Percentiles rank a stretch among this genome's conserved stretches.
Evolutionary conservation across 2,797 vertebrate genomes (phyloP).

Genomic region (Erethizon dorsatum): DNA sequence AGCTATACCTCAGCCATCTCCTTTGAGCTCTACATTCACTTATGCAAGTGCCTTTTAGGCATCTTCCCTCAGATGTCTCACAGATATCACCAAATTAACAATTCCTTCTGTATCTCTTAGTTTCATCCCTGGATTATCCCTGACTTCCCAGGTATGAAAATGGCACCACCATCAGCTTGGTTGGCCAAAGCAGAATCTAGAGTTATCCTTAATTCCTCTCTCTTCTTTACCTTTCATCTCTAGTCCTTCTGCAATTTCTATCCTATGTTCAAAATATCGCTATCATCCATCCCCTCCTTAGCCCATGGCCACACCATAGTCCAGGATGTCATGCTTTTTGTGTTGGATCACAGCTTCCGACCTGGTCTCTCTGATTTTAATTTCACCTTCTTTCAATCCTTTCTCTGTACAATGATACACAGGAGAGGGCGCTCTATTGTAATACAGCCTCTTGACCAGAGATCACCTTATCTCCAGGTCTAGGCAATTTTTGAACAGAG

Average conservation of each 20-base stretch:
- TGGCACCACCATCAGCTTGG: not conserved
- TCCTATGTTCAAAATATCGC: not conserved
- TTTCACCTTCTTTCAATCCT: not conserved
- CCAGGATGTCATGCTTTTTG: not conserved
- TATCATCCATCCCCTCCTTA: not conserved
- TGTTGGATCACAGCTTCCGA: not conserved
- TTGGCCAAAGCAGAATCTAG: not conserved
- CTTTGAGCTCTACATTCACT: not conserved
- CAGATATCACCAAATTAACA: not conserved
- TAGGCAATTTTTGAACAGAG: not conserved
- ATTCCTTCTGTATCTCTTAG: not conserved
- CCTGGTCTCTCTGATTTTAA: not conserved
- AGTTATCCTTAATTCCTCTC: not conserved
- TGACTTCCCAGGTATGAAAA: not conserved
- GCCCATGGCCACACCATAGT: too few relatives aligned
- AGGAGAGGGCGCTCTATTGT: not conserved
- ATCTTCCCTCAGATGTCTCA: not conserved
- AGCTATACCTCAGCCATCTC: not conserved
- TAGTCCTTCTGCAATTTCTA: not conserved
- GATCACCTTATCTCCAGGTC: not conserved
- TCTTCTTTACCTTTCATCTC: not conserved
- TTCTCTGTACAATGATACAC: not conserved
- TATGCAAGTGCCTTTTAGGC: not conserved
- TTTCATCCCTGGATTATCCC: not conserved
- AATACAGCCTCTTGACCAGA: not conserved